Evolutionary conservation across 2,113 vertebrate genomes (phyloP).

Genomic region (Anser brachyrhynchus): DNA sequence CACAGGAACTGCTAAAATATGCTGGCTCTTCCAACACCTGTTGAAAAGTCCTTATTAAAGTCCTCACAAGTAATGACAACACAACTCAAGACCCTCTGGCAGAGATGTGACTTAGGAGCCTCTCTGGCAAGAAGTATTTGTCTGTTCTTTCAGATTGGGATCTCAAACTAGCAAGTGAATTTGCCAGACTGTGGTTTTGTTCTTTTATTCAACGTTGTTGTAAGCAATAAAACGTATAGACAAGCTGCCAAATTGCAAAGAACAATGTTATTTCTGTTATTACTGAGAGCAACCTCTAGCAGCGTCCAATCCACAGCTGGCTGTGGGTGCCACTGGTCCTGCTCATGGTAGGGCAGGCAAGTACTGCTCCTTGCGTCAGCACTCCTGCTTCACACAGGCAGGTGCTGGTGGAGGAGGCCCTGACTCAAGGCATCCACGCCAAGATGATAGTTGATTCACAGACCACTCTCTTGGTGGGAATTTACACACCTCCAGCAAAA

Average conservation of each 20-base stretch:
- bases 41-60: neutral
- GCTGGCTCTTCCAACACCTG: neutral
- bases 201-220: neutral
- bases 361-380: neutral
- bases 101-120: neutral
- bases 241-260: neutral
- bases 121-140: neutral
- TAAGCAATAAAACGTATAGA: neutral
- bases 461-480: neutral
- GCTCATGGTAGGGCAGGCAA: neutral
- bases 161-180: neutral
- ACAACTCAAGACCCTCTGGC: neutral
- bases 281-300: neutral
- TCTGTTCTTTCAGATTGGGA: neutral
- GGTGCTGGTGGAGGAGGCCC: neutral
- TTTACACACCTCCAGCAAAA: neutral
- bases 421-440: neutral
- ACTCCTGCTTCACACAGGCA: neutral
- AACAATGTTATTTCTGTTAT: neutral
- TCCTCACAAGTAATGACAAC: neutral
- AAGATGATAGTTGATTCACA: neutral
- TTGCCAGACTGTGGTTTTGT: neutral
- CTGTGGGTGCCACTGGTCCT: neutral
- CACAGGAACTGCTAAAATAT: neutral
- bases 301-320: fast-evolving